These are phyloP conservation scores for Indicator indicator DNA, from an alignment of 2,113 vertebrate species.

Conservation along the genomic window DNA sequence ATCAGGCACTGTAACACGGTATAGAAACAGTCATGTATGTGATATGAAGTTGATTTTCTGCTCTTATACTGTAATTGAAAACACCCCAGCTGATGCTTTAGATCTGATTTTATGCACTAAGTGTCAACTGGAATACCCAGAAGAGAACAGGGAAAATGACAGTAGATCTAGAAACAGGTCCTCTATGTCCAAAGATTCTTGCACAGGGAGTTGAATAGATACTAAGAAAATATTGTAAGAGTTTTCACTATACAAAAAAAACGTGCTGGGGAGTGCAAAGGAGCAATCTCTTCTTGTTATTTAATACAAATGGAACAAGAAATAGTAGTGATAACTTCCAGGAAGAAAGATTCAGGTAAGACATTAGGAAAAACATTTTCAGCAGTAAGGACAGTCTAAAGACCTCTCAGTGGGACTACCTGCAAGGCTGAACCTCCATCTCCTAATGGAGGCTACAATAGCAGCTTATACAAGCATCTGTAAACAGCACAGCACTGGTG, in stretches of 20 bases:
- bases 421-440: background rate
- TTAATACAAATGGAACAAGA: background rate
- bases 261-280: background rate
- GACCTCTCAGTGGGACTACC: background rate
- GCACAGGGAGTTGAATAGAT: background rate
- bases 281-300: background rate
- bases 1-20: background rate
- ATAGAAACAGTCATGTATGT: background rate
- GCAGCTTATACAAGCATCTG: background rate
- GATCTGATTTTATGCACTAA: background rate
- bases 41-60: background rate
- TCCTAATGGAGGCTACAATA: accelerated
- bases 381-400: background rate
- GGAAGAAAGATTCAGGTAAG: background rate
- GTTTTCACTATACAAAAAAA: background rate
- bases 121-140: background rate
- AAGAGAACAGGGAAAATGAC: background rate
- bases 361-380: background rate
- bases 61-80: background rate
- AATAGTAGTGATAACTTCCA: background rate
- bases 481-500: background rate
- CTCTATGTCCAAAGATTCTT: background rate
- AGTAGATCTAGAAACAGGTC: background rate
- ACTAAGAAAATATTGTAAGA: background rate
- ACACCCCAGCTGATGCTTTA: background rate